Evolutionary conservation across 2,113 vertebrate species (phyloP).

Genomic region (Gallinago media): DNA sequence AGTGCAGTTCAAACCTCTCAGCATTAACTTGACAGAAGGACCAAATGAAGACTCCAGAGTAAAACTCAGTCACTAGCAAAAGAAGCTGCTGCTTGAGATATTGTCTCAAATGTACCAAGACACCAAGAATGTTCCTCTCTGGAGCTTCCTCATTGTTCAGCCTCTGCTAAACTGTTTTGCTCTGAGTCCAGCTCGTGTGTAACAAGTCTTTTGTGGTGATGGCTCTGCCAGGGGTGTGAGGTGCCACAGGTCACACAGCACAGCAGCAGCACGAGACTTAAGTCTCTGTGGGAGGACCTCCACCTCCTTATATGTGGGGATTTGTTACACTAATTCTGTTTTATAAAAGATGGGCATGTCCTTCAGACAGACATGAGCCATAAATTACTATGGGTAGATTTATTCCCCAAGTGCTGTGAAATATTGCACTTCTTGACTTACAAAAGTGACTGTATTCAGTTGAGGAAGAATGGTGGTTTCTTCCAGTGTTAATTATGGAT

Average conservation of each 20-base stretch:
- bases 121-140: background rate
- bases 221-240: background rate
- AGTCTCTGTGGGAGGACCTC: background rate
- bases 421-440: rapidly evolving
- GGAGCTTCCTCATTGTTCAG: background rate
- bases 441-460: background rate
- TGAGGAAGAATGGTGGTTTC: background rate
- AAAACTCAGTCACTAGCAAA: background rate
- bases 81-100: background rate
- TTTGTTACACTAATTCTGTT: background rate
- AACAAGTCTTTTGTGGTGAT: background rate
- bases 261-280: background rate
- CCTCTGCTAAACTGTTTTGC: background rate
- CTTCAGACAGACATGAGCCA: background rate
- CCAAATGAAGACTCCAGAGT: background rate
- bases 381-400: background rate
- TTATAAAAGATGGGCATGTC: background rate
- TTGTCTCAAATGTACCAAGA: background rate
- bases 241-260: background rate
- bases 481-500: background rate
- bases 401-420: background rate
- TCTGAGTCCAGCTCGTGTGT: background rate
- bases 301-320: background rate
- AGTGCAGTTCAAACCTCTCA: background rate
- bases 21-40: background rate